Conservation (phyloP, 2,888 invertebrate species). For the Drosophila atripex region DNA sequence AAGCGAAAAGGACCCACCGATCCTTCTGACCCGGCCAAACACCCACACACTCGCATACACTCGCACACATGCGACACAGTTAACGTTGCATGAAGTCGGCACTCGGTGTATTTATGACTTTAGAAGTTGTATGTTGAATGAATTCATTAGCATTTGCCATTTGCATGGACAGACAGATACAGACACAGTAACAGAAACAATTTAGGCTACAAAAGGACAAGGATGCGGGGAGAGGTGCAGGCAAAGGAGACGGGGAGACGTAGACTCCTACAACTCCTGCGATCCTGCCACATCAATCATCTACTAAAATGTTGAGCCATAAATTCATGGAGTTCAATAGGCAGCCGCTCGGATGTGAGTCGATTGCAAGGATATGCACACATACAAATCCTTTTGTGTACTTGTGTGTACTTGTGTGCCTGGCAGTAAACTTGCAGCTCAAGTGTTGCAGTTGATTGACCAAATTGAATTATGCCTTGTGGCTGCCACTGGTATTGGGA, state of each 20-base stretch:
- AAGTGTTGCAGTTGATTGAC: conserved; percentile 64
- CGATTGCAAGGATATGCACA: conserved; percentile 3
- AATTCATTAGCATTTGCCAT: conserved; percentile 68
- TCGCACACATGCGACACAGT: conserved; percentile 42
- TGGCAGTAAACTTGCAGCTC: conserved; percentile 36
- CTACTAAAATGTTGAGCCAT: conserved; percentile 63
- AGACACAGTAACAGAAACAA: conserved; percentile 9
- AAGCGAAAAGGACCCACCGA: conserved; percentile 5
- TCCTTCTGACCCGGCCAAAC: background rate
- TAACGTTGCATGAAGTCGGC: conserved; percentile 69
- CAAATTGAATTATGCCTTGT: conserved; percentile 63
- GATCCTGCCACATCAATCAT: conserved; percentile 59
- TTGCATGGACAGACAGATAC: conserved; percentile 39
- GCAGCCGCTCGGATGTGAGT: conserved; percentile 31
- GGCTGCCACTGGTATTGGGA: conserved; percentile 17
- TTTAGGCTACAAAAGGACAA: background rate
- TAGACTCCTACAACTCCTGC: background rate
- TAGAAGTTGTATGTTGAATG: conserved; percentile 61
- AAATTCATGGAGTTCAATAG: conserved; percentile 65
- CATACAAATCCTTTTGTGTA: background rate
- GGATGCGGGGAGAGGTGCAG: background rate
- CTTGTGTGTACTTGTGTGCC: conserved; percentile 8
- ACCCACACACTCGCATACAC: too few relatives aligned
- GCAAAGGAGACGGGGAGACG: background rate
- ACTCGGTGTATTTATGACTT: conserved; percentile 66